A percentile compares a stretch with the other conserved stretches of the same genome.
These are phyloP conservation scores for Drymodes brunneopygia DNA, from an alignment of 2,113 vertebrate species.

Conservation along the genomic window DNA sequence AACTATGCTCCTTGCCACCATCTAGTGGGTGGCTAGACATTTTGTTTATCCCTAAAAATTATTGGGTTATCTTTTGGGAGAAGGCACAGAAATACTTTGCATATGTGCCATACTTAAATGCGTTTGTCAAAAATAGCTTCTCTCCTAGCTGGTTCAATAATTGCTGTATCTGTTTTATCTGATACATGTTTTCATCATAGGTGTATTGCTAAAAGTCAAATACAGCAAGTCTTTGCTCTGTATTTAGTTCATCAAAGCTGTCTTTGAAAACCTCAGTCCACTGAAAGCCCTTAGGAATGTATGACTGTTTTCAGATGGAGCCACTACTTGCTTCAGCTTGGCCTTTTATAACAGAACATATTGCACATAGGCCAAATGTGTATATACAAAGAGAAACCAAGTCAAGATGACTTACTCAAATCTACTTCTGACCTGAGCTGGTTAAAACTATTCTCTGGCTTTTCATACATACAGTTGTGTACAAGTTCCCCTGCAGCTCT, in stretches of 20 bases:
- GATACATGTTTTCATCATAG: neutral
- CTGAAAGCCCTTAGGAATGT: neutral
- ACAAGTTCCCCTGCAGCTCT: neutral
- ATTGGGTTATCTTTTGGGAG: neutral
- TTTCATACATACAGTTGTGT: neutral
- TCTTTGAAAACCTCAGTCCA: neutral
- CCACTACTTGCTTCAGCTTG: neutral
- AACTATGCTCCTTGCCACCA: slow-evolving; percentile 30
- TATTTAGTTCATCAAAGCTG: neutral
- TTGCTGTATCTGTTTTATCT: neutral
- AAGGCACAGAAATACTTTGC: neutral
- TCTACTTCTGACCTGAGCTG: neutral
- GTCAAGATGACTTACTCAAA: neutral
- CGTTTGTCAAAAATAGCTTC: neutral
- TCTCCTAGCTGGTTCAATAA: neutral
- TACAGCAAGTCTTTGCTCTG: neutral
- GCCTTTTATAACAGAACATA: neutral
- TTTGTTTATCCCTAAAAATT: neutral
- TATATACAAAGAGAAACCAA: neutral
- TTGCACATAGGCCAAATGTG: neutral
- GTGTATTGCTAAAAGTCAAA: neutral
- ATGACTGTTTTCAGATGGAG: neutral
- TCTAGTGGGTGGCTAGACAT: slow-evolving; percentile 8
- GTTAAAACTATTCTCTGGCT: neutral
- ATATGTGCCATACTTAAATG: neutral